Evolutionary conservation across 2,888 invertebrate genomes (phyloP).

Genomic region (Nomada ferruginata): DNA sequence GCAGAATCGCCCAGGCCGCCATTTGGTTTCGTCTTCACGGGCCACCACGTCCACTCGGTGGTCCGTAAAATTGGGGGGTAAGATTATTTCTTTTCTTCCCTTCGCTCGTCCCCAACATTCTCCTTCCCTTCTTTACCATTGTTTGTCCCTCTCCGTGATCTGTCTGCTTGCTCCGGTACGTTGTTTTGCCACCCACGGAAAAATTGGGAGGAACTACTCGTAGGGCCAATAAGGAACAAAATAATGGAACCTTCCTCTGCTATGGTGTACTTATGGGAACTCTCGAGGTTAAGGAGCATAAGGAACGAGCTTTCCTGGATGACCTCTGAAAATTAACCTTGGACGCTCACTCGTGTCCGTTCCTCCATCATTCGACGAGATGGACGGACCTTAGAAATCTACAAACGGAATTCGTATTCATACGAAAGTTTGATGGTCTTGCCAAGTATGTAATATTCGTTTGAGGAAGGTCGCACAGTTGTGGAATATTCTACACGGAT

Average conservation of each 20-base stretch:
- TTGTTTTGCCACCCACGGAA: constrained; percentile 44
- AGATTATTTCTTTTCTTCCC: constrained; percentile 70
- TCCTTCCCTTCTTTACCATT: background rate
- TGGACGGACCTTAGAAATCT: constrained; percentile 10
- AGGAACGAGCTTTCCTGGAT: constrained; percentile 21
- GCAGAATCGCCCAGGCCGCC: constrained; percentile 58
- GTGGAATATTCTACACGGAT: no score
- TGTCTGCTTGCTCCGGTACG: background rate
- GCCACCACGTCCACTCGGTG: constrained; percentile 68
- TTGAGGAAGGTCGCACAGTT: no score
- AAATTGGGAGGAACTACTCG: constrained; percentile 45
- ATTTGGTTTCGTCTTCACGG: constrained; percentile 74
- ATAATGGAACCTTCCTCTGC: constrained; percentile 24
- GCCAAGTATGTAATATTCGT: background rate
- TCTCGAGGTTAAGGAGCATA: constrained; percentile 19
- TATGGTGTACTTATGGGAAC: constrained; percentile 60
- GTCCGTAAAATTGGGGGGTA: constrained; percentile 77
- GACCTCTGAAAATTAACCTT: constrained; percentile 57
- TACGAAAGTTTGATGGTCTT: background rate
- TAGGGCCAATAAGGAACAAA: constrained; percentile 65
- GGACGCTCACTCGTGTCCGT: background rate
- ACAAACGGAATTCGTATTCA: constrained; percentile 16
- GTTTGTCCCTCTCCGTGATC: background rate
- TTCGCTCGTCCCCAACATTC: background rate
- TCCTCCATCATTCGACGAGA: background rate